Conservation (phyloP, 2,113 vertebrate genomes). For the rat (Rattus norvegicus) region GRCr8 NC_086027.1:61736001-61736500, state of each 20-base stretch:
- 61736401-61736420: background rate
- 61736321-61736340: background rate
- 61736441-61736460: background rate
- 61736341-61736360: background rate
- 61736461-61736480: background rate
- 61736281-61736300: background rate
- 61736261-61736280: constrained; percentile 21
- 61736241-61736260: constrained; percentile 23
- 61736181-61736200: background rate
- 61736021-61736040: background rate
- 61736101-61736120: background rate
- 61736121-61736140: background rate
- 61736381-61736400: constrained; percentile 21
- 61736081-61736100: background rate
- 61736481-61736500: background rate
- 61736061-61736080: background rate
- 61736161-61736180: background rate
- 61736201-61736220: background rate
- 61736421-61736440: background rate
- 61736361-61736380: background rate
- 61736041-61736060: background rate
- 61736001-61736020: background rate
- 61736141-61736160: background rate
- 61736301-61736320: constrained; percentile 14
- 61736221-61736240: constrained; percentile 9